phyloP scores from a whole-genome alignment of 30 jellyfish, hydroid and myxozoan genomes.

The Phacellophora camtschatica region DNA sequence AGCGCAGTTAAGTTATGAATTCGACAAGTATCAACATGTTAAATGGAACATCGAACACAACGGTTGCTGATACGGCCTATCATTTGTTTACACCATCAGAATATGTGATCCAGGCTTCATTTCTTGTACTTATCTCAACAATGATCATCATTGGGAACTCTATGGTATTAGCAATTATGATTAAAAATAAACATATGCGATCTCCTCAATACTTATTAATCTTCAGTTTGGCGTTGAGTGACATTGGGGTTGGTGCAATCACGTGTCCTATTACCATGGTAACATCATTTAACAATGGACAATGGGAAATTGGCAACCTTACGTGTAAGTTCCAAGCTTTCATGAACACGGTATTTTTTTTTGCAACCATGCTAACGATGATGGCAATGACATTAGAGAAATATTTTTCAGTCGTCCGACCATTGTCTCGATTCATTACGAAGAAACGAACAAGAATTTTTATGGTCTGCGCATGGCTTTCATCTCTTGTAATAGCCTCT shows the following conservation, averaged over 20 bases:
- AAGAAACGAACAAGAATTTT: slow-evolving; percentile 1
- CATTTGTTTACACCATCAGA: slow-evolving; percentile 27
- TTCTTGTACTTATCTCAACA: slow-evolving; percentile 1
- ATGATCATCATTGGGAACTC: slow-evolving; percentile 26
- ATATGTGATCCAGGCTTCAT: background rate
- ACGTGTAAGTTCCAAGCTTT: slow-evolving; percentile 55
- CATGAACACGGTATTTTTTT: slow-evolving; percentile 28
- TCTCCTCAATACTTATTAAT: slow-evolving; percentile 44
- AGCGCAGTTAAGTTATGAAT: background rate
- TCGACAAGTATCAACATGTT: background rate
- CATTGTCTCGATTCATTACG: slow-evolving; percentile 56
- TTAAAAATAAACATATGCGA: slow-evolving; percentile 41
- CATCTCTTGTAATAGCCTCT: background rate
- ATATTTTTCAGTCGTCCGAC: slow-evolving; percentile 62
- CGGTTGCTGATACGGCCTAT: background rate
- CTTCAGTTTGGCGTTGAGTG: slow-evolving; percentile 51
- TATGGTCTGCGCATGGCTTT: slow-evolving; percentile 32
- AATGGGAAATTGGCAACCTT: slow-evolving; percentile 52
- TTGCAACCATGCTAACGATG: slow-evolving; percentile 44
- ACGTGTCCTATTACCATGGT: slow-evolving; percentile 54
- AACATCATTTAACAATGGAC: slow-evolving; percentile 21
- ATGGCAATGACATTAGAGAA: slow-evolving; percentile 67
- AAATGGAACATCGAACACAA: background rate
- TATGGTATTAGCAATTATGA: background rate
- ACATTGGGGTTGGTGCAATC: slow-evolving; percentile 23